Percentiles rank a stretch among this genome's conserved stretches.
These are phyloP conservation scores for Daubentonia madagascariensis DNA, from an alignment of 2,113 vertebrate species.

Conservation along the genomic window DNA sequence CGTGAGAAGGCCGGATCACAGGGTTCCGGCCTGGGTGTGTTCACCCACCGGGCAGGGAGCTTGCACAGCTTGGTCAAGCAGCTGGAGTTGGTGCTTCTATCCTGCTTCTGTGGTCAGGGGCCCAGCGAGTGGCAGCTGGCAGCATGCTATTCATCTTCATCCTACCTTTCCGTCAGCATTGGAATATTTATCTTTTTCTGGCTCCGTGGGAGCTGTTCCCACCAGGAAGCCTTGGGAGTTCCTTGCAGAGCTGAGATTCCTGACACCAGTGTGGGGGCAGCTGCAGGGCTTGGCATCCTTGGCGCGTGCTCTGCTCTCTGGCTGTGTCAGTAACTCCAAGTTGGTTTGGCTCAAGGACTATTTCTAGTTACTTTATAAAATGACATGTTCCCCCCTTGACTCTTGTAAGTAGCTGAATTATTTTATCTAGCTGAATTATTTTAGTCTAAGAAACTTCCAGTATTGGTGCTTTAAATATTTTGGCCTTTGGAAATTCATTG, in stretches of 20 bases:
- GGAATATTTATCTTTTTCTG: not conserved
- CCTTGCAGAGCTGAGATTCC: fast-evolving
- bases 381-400: not conserved
- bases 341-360: not conserved
- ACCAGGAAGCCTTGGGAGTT: fast-evolving
- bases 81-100: not conserved
- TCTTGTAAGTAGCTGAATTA: not conserved
- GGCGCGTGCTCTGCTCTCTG: not conserved
- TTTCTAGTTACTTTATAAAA: not conserved
- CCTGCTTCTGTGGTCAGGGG: not conserved
- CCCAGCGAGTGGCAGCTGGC: not conserved
- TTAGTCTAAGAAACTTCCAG: not conserved
- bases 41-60: not conserved
- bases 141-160: not conserved
- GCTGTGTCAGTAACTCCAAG: not conserved
- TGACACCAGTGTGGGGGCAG: too few species aligned
- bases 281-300: fast-evolving
- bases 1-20: not conserved
- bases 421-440: not conserved
- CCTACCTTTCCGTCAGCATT: not conserved
- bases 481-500: not conserved
- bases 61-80: not conserved
- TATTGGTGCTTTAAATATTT: not conserved
- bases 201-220: not conserved
- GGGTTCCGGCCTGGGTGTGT: not conserved